Evolutionary conservation across 2,797 vertebrate genomes (phyloP).

Genomic region (Diplodus puntazzo): DNA sequence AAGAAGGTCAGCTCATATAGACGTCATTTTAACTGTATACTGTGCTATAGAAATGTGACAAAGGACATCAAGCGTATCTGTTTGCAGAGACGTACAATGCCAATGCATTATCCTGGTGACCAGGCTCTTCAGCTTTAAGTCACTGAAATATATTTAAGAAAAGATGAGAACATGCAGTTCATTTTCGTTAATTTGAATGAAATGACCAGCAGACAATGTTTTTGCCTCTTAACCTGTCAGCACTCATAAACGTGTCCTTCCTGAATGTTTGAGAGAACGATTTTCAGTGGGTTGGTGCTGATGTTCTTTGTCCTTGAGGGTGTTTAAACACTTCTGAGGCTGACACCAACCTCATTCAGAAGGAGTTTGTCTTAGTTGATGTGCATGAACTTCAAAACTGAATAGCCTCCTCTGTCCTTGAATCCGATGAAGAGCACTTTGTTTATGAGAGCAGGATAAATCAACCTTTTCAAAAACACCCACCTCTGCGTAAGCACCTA

Average conservation of each 20-base stretch:
- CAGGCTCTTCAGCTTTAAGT: too few relatives aligned
- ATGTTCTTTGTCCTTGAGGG: not conserved
- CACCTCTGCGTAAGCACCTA: conserved; percentile 15
- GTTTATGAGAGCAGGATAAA: conserved; percentile 37
- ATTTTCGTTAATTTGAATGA: not conserved
- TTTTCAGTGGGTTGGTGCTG: not conserved
- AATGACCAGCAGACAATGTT: not conserved
- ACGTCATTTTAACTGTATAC: too few relatives aligned
- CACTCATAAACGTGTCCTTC: not conserved
- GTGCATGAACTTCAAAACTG: conserved; percentile 20
- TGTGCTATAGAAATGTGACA: too few relatives aligned
- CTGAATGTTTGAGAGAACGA: not conserved
- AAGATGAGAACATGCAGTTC: too few relatives aligned
- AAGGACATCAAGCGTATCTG: too few relatives aligned
- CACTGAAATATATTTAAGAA: too few relatives aligned
- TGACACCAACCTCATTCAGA: conserved; percentile 5
- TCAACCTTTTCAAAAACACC: conserved; percentile 35
- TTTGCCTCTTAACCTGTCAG: not conserved
- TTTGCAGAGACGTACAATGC: too few relatives aligned
- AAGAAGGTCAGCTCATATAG: too few relatives aligned
- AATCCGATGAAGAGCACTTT: conserved; percentile 42
- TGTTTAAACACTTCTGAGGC: not conserved
- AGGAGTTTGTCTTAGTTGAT: not conserved
- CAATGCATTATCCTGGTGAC: too few relatives aligned
- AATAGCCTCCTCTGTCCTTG: conserved; percentile 53